Evolutionary conservation across 2,888 invertebrate genomes (phyloP), one percentile per base, ranked within the genome.

Genomic region (Caenorhabditis parvicauda): DNA sequence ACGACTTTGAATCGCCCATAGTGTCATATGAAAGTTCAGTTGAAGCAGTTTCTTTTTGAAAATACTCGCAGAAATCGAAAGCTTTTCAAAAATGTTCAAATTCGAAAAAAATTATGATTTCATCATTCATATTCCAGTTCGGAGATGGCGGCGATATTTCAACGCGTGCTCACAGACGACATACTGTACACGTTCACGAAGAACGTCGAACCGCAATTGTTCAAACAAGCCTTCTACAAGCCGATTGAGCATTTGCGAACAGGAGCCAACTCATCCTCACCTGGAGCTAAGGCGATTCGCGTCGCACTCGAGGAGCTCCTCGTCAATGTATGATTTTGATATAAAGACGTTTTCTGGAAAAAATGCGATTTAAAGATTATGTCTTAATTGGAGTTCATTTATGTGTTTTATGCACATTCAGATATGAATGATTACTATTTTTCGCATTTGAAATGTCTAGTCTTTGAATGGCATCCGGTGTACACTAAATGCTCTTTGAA

Each of bases 151-250:
- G 41, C 50, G 22, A 44, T 61, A 19, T 70, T 64, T 54, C 37
- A 44, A 12, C 32, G 58, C 17, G 17, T 62, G 12, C 41, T 68
- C 9, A 25, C 57, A 7, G 44, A 35, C n/a, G 63, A 70, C 44
- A 32, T 67, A n/a, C 46, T 59, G 12, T 59, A 58, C 59, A 56
- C 60, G 12, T 69, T 67, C 42, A 44, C 54, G 1, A 49, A 46
- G 1, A 58, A 63, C 35, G 28, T 73, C 19, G 73, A 73, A 37
- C 53, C 54, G 37, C 52, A 56, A 21, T 28, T 71, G 24, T 72
- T 71, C 64, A 58, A 65, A 21, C 54, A 66, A 25, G 59, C 58
- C 9, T 72, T 72, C 51, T 63, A 72, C 57, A 55, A 55, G 59
- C 35, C 49, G 7, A 54, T 54, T 17, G 59, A 59, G 32, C 37